Percentiles rank a stretch among this genome's conserved stretches.
These are phyloP conservation scores for Maccullochella peelii DNA, from an alignment of 2,113 vertebrate species.

Conservation along the genomic window DNA sequence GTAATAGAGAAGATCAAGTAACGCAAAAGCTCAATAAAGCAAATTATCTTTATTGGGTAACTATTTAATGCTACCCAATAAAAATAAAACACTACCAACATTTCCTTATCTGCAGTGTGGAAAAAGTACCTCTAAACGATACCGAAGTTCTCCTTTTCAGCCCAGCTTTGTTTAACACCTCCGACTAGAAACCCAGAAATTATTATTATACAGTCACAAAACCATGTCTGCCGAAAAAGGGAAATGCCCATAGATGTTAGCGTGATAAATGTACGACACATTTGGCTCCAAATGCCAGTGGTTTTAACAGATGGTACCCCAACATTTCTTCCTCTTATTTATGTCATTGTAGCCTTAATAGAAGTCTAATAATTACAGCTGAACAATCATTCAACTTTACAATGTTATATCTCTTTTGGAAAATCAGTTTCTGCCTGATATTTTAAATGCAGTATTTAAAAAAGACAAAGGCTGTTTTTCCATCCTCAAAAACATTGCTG, in stretches of 20 bases:
- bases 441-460: not conserved
- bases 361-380: not conserved
- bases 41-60: not conserved
- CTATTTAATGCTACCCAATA: not conserved
- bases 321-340: conserved; percentile 8
- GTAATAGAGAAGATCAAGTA: not conserved
- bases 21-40: not conserved
- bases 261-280: conserved; percentile 6
- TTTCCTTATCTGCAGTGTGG: not conserved
- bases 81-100: not conserved
- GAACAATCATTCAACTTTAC: not conserved
- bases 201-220: conserved; percentile 25
- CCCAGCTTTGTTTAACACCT: conserved; percentile 40
- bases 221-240: conserved; percentile 34
- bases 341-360: not conserved
- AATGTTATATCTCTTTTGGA: not conserved
- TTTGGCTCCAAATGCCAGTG: conserved; percentile 2
- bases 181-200: conserved; percentile 6
- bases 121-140: conserved; percentile 16
- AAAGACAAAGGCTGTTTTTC: not conserved
- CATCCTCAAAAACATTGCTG: conserved; percentile 22
- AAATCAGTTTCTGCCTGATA: not conserved
- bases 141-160: conserved; percentile 50
- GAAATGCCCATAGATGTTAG: conserved; percentile 36
- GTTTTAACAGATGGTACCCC: conserved; percentile 3